Conservation (phyloP, 1,140 invertebrate species). For the Phortica variegata region DNA sequence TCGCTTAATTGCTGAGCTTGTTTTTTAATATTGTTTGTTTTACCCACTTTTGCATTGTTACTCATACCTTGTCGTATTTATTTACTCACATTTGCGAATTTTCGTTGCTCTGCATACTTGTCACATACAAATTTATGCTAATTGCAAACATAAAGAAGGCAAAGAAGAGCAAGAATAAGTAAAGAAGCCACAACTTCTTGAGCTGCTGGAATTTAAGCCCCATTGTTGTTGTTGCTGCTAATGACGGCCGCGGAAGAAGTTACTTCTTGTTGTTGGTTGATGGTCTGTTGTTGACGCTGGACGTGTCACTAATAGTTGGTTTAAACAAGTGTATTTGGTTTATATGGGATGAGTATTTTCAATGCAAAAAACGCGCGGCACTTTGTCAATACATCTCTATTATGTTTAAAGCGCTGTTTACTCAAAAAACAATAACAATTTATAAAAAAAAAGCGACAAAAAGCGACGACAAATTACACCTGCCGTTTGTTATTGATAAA, state of each 20-base stretch:
- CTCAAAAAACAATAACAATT: no score
- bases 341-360: constrained; percentile 22
- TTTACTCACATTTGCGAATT: constrained; percentile 35
- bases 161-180: constrained; percentile 52
- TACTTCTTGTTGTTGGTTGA: constrained; percentile 2
- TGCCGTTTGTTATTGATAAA: no score
- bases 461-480: no score
- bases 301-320: no score
- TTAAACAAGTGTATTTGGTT: neutral
- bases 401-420: constrained; percentile 11
- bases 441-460: no score
- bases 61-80: no score
- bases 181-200: constrained; percentile 52
- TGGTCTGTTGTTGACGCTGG: constrained; percentile 2
- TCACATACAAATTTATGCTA: constrained; percentile 54
- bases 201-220: constrained; percentile 50
- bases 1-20: no score
- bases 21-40: no score
- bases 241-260: constrained; percentile 1
- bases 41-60: no score
- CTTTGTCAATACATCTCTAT: neutral
- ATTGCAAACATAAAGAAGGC: constrained; percentile 56
- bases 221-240: constrained; percentile 25
- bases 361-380: constrained; percentile 14
- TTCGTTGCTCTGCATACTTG: constrained; percentile 42